Base-by-base conservation (phyloP, 2,888 invertebrate genomes). In the Cataglyphis rosenhaueri region DNA sequence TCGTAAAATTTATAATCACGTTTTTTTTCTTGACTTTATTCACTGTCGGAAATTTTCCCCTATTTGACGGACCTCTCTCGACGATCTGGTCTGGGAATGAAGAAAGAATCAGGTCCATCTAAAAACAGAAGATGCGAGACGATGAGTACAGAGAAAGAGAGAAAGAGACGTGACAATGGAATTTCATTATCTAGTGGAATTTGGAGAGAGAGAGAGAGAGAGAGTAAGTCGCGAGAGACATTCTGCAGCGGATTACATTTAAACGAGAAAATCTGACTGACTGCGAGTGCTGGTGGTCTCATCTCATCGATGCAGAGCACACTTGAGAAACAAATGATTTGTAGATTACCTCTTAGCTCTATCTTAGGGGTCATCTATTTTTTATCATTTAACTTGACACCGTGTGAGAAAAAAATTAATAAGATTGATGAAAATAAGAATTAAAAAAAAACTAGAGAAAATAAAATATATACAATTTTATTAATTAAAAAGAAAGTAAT, bases 101-200 rank as follows among this genome's bases (percentile, higher is more conserved):
- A 83, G 83, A 70, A 87, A 86, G 78, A 88, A 87, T 91, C 91
- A 91, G 74, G 91, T 88, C 91, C 91, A 91, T 85, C 91, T 91
- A 87, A 81, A 91, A 91, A 64, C 88, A 89, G 41, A 89, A 32
- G 44, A n/a, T 52, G 52, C 25, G 21, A 62, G 18, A 62, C 41
- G 4, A 12, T n/a, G 48, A 10, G 35, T 52, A 66, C 6, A 41
- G 9, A 76, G 55, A 76, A 52, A 18, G 59, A 59, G 29, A 68
- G 10, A 70, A 32, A 62, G 55, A 79, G 65, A 52, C 44, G 61
- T 44, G 66, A 44, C 68, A 21, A 52, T 59, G 62, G 82, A 82
- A 62, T 61, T 70, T 74, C 82, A 82, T 75, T 75, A 75, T 68
- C 29, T 21, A 12, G n/a, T 38, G 15, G 57, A 66, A n/a, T 75